Conservation (phyloP, 1,140 invertebrate species). For the Spodoptera litura region DNA sequence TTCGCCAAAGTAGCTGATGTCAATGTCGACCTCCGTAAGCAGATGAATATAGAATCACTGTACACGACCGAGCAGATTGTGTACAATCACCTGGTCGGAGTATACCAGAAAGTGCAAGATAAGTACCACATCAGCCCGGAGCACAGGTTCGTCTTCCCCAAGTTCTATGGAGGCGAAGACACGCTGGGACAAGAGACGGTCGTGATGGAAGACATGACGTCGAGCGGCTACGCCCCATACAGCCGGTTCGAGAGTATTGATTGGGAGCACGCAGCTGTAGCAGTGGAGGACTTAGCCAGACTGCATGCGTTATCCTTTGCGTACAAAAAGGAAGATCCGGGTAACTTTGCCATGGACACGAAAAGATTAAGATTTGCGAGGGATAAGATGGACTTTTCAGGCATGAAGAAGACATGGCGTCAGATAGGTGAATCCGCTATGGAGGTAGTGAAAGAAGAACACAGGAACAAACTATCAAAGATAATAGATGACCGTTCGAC, state of each 20-base stretch:
- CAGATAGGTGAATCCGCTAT: conserved; percentile 44
- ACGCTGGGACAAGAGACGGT: conserved; percentile 60
- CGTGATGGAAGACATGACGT: conserved; percentile 66
- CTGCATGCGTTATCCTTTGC: conserved; percentile 74
- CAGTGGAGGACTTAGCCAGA: conserved; percentile 63
- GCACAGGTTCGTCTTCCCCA: conserved; percentile 64
- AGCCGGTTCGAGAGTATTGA: conserved; percentile 63
- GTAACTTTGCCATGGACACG: conserved; percentile 58
- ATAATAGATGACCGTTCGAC: conserved; percentile 40
- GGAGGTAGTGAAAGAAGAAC: conserved; percentile 50
- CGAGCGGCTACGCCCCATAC: conserved; percentile 57
- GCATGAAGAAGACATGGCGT: conserved; percentile 17
- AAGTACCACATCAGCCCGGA: conserved; percentile 54
- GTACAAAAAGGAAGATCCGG: conserved; percentile 61
- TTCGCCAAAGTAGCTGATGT: conserved; percentile 73
- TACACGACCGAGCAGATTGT: conserved; percentile 66
- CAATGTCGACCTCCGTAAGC: conserved; percentile 50
- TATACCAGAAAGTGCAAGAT: conserved; percentile 63
- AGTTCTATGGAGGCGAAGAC: conserved; percentile 60
- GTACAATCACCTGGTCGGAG: conserved; percentile 61
- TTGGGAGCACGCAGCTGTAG: conserved; percentile 60
- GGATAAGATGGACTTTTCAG: background rate
- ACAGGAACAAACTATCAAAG: conserved; percentile 52
- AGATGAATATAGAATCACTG: conserved; percentile 58
- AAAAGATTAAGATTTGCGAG: conserved; percentile 47